Evolutionary conservation across 2,113 vertebrate genomes (phyloP).

Genomic region (Carassius gibelio): DNA sequence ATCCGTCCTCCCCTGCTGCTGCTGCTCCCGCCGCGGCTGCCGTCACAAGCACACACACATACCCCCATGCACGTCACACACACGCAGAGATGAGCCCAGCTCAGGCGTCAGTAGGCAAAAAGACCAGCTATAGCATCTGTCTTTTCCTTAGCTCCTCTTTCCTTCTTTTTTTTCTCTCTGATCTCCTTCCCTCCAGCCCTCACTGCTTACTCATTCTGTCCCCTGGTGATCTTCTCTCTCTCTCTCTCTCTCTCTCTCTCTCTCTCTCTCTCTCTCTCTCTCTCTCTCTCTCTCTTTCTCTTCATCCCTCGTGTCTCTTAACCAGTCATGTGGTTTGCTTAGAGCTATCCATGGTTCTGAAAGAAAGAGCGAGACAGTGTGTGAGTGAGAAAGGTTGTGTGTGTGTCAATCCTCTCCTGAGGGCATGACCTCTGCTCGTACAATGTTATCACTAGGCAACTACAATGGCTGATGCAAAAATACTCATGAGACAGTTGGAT

Average conservation of each 20-base stretch:
- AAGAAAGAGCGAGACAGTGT: background rate
- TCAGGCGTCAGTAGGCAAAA: slow-evolving; percentile 34
- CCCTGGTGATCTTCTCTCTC: background rate
- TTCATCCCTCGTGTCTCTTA: background rate
- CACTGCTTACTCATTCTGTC: slow-evolving; percentile 22
- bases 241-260: background rate
- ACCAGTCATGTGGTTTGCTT: background rate
- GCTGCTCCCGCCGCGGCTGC: slow-evolving; percentile 32
- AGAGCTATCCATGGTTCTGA: slow-evolving; percentile 43
- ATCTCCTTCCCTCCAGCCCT: slow-evolving; percentile 28
- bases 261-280: background rate
- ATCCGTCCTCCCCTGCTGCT: slow-evolving; percentile 46
- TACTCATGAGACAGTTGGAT: background rate
- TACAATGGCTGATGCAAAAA: slow-evolving; percentile 13
- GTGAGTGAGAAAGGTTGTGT: slow-evolving; percentile 16
- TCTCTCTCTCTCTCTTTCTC: background rate
- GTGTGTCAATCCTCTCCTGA: slow-evolving; percentile 26
- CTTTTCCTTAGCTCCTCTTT: background rate
- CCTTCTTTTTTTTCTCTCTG: background rate
- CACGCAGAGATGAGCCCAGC: slow-evolving; percentile 34
- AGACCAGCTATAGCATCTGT: slow-evolving; percentile 35
- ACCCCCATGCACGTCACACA: slow-evolving; percentile 31
- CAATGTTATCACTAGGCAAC: slow-evolving; percentile 37
- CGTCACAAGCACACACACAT: slow-evolving; percentile 26
- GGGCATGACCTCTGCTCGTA: slow-evolving; percentile 46